Conservation (phyloP, 2,888 invertebrate species). For the Zeuzera pyrina region DNA sequence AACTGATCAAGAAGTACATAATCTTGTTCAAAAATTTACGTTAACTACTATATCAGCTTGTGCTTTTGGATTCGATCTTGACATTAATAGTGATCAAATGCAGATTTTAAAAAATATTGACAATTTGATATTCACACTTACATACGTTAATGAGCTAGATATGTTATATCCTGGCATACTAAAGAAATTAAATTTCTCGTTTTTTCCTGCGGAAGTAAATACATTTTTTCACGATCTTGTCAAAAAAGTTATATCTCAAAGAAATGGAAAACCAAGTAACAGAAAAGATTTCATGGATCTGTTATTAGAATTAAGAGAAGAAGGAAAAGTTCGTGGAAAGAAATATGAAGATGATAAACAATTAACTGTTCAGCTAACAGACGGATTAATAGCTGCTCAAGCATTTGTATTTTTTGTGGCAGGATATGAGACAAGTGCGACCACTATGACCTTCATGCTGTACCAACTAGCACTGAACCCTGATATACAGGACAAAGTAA, state of each 20-base stretch:
- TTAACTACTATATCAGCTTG: slow-evolving; percentile 1
- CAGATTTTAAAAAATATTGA: neutral
- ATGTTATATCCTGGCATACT: slow-evolving; percentile 1
- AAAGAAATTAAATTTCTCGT: neutral
- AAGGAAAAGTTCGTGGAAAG: slow-evolving; percentile 21
- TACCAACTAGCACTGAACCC: slow-evolving; percentile 39
- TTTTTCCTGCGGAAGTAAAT: neutral
- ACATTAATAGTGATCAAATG: neutral
- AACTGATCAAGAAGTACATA: neutral
- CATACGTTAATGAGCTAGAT: neutral
- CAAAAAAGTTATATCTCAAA: slow-evolving; percentile 4
- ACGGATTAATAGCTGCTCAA: slow-evolving; percentile 29
- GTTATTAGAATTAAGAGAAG: slow-evolving; percentile 28
- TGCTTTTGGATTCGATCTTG: slow-evolving; percentile 1
- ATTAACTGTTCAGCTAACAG: slow-evolving; percentile 20
- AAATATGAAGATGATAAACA: slow-evolving; percentile 13
- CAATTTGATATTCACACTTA: neutral
- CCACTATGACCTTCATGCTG: slow-evolving; percentile 33
- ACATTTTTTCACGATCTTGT: slow-evolving; percentile 1
- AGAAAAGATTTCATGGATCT: slow-evolving; percentile 8
- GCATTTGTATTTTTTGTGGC: slow-evolving; percentile 39
- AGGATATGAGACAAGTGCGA: slow-evolving; percentile 50
- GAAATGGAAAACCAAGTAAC: slow-evolving; percentile 5
- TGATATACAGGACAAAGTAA: slow-evolving; percentile 35
- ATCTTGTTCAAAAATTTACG: neutral